Evolutionary conservation across 2,113 vertebrate species (phyloP).

Genomic region (Zapus hudsonius): DNA sequence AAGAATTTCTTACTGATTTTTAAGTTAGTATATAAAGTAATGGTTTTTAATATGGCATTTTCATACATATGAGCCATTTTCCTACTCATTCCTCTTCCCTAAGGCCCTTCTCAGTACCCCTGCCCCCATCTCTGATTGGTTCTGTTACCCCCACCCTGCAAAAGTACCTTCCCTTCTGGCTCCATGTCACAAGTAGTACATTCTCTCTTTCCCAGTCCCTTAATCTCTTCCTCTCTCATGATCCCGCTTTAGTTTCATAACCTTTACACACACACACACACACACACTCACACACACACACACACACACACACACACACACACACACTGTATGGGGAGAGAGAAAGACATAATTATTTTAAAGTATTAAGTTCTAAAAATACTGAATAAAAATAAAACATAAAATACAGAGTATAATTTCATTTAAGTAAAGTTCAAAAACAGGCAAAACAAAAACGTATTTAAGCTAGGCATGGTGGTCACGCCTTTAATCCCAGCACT

Average conservation of each 20-base stretch:
- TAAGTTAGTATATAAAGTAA: not conserved
- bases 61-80: not conserved
- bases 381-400: not conserved
- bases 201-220: not conserved
- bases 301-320: too few species aligned
- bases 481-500: too few species aligned
- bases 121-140: too few species aligned
- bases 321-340: too few species aligned
- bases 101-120: too few species aligned
- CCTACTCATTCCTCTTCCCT: not conserved
- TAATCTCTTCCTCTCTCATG: not conserved
- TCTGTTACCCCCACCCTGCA: too few species aligned
- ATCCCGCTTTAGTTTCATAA: not conserved
- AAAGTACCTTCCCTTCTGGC: too few species aligned
- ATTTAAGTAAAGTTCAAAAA: slow-evolving; percentile 33
- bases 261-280: not conserved
- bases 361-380: slow-evolving; percentile 20
- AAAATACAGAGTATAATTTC: slow-evolving; percentile 28
- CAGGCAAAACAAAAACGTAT: not conserved
- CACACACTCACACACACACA: not conserved
- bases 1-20: not conserved
- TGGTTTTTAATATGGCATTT: not conserved
- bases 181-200: not conserved
- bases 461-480: too few species aligned
- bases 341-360: too few species aligned